Evolutionary conservation across 2,113 vertebrate genomes (phyloP), one percentile per base, ranked within the genome.

Genomic region (Megatriorchis doriae): DNA sequence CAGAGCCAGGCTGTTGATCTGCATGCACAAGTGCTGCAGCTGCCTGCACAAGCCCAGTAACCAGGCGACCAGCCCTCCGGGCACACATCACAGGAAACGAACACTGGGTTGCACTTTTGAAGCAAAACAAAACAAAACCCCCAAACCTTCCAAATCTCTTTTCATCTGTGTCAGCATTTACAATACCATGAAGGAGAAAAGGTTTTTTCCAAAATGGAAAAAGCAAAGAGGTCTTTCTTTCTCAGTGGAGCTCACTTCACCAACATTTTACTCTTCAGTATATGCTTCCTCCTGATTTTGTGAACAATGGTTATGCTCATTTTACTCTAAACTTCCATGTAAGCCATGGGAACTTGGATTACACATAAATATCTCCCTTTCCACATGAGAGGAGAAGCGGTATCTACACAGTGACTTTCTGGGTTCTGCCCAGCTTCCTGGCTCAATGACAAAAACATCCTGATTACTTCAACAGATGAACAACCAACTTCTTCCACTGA

Each of bases 1-100:
- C 55, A 65, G 48, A 58, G 74, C 48, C n/a, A 40, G 31, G 68
- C 82, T 77, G 55, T 25, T 0, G 6, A 45, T 55, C 47, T 25
- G 45, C 45, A 61, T 2, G 19, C 25, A 13, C 19, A 36, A 83
- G 36, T 2, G n/a, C n/a, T 65, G 72, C 81, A 23, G 67, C 62
- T 80, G 71, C 82, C 56, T 66, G 43, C 5, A 5, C 52, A 63
- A 52, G 31, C 19, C 59, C 50, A 31, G 56, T 16, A 65, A 32
- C 12, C 52, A 52, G 23, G 50, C 1, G 6, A 68, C 13, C 38
- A 79, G 50, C 47, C 56, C 67, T 74, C 45, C 1, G 2, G 56
- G 62, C 2, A 0, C 61, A 70, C n/a, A n/a, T 27, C 45, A 13
- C 61, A 38, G 26, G 45, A 65, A 55, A 47, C 0, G 1, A 42